phyloP scores from a whole-genome alignment of 1,140 invertebrate genomes.

The Thaumatotibia leucotreta region DNA sequence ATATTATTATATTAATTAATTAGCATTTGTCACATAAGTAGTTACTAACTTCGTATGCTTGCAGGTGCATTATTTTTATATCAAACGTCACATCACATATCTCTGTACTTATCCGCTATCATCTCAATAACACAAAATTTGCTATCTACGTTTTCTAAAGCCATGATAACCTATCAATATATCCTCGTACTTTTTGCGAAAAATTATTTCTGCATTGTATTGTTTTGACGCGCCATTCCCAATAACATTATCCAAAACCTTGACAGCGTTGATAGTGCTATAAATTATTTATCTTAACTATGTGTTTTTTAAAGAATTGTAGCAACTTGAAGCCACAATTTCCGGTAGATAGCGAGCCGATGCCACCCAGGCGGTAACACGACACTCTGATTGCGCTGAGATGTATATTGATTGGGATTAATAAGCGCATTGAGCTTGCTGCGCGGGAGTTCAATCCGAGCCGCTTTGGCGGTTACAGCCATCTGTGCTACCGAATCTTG shows the following conservation, averaged over 20 bases:
- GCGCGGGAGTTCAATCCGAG: neutral
- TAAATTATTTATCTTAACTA: neutral
- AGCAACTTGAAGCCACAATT: neutral
- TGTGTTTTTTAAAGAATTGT: neutral
- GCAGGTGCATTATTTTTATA: too few relatives aligned
- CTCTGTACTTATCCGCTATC: too few relatives aligned
- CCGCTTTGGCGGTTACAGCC: neutral
- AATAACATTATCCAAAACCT: neutral
- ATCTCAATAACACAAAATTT: neutral
- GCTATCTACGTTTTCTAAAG: neutral
- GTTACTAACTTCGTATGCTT: too few relatives aligned
- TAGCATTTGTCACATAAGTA: too few relatives aligned
- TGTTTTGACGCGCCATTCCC: neutral
- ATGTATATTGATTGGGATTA: slow-evolving; percentile 23
- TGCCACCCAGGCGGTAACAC: slow-evolving; percentile 59
- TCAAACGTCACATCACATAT: too few relatives aligned
- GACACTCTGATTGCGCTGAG: slow-evolving; percentile 52
- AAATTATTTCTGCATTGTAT: neutral
- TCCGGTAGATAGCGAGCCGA: slow-evolving; percentile 32
- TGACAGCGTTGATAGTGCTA: neutral
- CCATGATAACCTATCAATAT: neutral
- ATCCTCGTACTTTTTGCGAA: neutral
- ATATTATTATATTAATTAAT: too few relatives aligned
- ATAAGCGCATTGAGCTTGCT: neutral
- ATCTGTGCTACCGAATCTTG: neutral